phyloP scores from a whole-genome alignment of 1,140 invertebrate genomes.

The Drosophila ironensis region DNA sequence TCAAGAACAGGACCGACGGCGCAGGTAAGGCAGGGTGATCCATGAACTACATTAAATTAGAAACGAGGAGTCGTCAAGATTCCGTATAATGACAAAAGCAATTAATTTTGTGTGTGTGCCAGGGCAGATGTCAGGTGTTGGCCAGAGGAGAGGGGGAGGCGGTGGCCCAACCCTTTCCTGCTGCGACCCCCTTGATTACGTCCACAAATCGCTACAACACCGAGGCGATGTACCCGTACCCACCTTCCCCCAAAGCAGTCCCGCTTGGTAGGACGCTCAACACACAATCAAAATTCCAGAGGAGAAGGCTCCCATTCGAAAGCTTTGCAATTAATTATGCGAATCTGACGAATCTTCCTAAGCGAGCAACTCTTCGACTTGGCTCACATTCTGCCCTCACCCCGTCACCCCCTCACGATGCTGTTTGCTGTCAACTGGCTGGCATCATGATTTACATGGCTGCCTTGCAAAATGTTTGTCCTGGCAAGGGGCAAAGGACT shows the following conservation, averaged over 20 bases:
- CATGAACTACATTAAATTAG: slow-evolving; percentile 77
- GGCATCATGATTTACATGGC: slow-evolving; percentile 76
- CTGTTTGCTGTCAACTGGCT: slow-evolving; percentile 71
- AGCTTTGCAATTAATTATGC: slow-evolving; percentile 81
- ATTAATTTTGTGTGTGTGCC: slow-evolving; percentile 80
- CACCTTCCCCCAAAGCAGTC: background rate
- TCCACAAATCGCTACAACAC: slow-evolving; percentile 73
- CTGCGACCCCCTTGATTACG: slow-evolving; percentile 55
- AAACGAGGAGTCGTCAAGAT: slow-evolving; percentile 79
- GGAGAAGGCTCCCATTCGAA: slow-evolving; percentile 57
- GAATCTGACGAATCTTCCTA: slow-evolving; percentile 79
- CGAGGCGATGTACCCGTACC: background rate
- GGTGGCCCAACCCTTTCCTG: background rate
- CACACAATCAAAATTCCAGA: slow-evolving; percentile 78
- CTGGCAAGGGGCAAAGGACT: background rate
- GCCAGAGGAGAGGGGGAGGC: slow-evolving; percentile 12
- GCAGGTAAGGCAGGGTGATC: slow-evolving; percentile 21
- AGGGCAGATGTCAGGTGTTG: slow-evolving; percentile 60
- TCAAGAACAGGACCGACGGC: slow-evolving; percentile 64
- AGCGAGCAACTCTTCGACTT: slow-evolving; percentile 73
- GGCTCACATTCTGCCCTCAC: slow-evolving; percentile 29
- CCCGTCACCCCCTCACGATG: slow-evolving; percentile 18
- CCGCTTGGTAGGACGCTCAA: slow-evolving; percentile 30
- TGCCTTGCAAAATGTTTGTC: slow-evolving; percentile 39
- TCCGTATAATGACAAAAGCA: slow-evolving; percentile 82